Conservation (phyloP, 2,113 vertebrate genomes). For the Pangasianodon hypophthalmus region DNA sequence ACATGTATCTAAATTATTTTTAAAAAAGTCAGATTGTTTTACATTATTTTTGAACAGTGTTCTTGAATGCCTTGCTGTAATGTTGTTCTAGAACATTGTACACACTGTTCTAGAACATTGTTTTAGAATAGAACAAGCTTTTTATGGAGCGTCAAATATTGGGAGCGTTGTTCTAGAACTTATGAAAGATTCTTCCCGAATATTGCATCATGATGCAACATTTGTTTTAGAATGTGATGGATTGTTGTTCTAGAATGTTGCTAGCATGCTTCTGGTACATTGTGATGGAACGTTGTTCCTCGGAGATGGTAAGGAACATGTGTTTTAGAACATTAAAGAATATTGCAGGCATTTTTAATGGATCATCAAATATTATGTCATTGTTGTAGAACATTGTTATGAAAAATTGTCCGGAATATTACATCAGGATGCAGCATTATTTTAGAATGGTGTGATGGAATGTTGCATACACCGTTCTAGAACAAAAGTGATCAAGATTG, state of each 20-base stretch:
- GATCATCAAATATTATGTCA: neutral
- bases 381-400: neutral
- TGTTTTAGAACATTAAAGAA: neutral
- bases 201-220: conserved; percentile 9
- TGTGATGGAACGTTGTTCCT: neutral
- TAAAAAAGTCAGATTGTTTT: neutral
- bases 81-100: conserved; percentile 1
- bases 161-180: neutral
- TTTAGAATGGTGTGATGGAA: neutral
- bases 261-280: neutral
- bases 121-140: conserved; percentile 18
- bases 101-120: neutral
- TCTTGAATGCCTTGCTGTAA: neutral
- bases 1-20: conserved; percentile 16
- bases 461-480: neutral
- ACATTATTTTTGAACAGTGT: neutral
- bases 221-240: conserved; percentile 20
- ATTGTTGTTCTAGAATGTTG: neutral
- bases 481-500: neutral
- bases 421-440: neutral
- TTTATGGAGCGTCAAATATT: conserved; percentile 16
- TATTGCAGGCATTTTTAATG: conserved; percentile 2
- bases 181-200: neutral
- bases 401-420: neutral
- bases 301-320: neutral